Base-by-base conservation (phyloP, 1,140 invertebrate genomes). In the Camponotus floridanus region DNA sequence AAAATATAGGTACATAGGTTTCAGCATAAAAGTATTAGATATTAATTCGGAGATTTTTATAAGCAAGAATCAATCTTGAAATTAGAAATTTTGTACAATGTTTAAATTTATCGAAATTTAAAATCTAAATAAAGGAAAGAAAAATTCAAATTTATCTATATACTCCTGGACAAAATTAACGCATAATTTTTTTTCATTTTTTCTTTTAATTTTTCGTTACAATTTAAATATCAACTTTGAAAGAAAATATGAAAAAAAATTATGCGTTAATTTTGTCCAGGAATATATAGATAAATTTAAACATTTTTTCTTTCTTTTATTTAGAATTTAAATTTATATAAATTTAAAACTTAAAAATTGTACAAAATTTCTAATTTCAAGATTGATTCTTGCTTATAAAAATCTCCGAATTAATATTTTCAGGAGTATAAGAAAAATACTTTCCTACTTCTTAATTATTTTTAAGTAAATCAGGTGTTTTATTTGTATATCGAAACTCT, bases 261-360 rank as follows among this genome's bases (percentile, higher is more conserved):
- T n/a, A n/a, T n/a, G n/a, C n/a, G n/a, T n/a, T n/a, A n/a, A n/a
- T n/a, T n/a, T n/a, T n/a, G n/a, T n/a, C n/a, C n/a, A n/a, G n/a
- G n/a, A n/a, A n/a, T n/a, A 39, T 7, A 59, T 59, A 26, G 39
- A 74, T 59, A 18, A 59, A 26, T 21, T 76, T 26, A 42, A 74
- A 57, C n/a, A n/a, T n/a, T 13, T 18, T 18, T 1, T 18, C 26
- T 26, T 61, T 5, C 7, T 11, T 42, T 61, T 9, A 0, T 26
- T 39, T 11, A 1, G 21, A 18, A 26, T 6, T 76, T 18, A 7
- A 21, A 74, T 39, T 39, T 59, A 26, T 21, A 15, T 59, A n/a
- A n/a, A n/a, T n/a, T n/a, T n/a, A n/a, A 59, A 18, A 59, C 59
- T 9, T 6, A 57, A 36, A 26, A 59, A 36, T 57, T 18, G 45